These are phyloP conservation scores for Epinephelus fuscoguttatus DNA, from an alignment of 2,113 vertebrate genomes.

Conservation along the genomic window DNA sequence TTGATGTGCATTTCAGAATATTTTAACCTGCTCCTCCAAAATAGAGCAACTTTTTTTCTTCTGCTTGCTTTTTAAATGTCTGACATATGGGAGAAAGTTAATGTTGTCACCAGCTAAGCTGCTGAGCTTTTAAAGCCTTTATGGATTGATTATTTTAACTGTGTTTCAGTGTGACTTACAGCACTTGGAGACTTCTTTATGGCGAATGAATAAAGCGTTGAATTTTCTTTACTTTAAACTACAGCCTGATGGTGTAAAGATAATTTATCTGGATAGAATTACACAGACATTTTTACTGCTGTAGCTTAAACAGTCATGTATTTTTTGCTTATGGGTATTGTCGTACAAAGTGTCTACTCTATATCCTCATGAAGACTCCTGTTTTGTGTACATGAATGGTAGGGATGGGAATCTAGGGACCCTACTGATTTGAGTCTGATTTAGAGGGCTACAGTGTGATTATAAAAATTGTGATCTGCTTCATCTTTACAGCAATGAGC, in stretches of 20 bases:
- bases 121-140: slow-evolving; percentile 39
- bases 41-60: slow-evolving; percentile 19
- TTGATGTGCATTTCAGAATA: slow-evolving; percentile 63
- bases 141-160: slow-evolving; percentile 23
- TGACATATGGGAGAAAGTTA: slow-evolving; percentile 40
- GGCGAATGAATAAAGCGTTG: slow-evolving; percentile 2
- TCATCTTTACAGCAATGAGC: no score
- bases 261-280: slow-evolving; percentile 1
- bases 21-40: slow-evolving; percentile 53
- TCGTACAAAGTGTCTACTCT: not conserved
- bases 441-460: no score
- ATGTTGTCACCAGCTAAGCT: slow-evolving; percentile 34
- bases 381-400: slow-evolving; percentile 1
- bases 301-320: not conserved
- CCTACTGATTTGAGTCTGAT: no score
- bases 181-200: slow-evolving; percentile 9
- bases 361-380: not conserved
- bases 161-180: slow-evolving; percentile 4
- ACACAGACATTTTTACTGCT: not conserved
- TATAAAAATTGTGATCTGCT: no score
- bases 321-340: not conserved
- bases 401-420: no score
- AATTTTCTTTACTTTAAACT: not conserved
- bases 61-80: slow-evolving; percentile 44
- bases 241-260: not conserved